Evolutionary conservation across 2,113 vertebrate genomes (phyloP), one percentile per base, ranked within the genome.

Genomic region (Peromyscus maniculatus): DNA sequence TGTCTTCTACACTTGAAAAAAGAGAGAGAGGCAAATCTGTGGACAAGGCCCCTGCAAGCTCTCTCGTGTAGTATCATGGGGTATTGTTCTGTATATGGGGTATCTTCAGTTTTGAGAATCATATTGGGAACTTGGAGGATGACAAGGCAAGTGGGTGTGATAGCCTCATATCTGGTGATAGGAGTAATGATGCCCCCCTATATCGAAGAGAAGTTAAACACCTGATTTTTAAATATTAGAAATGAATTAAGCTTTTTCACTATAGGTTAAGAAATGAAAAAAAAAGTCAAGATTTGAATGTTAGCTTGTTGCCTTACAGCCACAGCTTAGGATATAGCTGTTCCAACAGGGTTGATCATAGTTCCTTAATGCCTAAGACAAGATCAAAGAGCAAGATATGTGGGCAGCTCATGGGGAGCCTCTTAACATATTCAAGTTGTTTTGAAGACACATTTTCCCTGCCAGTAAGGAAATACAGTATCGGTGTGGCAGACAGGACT

Each of bases 361-460:
- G 43, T 43, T 74, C 39, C 4, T 75, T 15, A 16, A 21, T 62
- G 36, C n/a, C 16, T 62, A 75, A 79, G 28, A 36, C 2, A n/a
- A 4, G 46, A 78, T 75, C 87, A 90, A 92, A 90, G 39, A 79
- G 6, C 39, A 87, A 95, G 62, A 43, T 33, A 15, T 49, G n/a
- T 39, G n/a, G 43, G 46, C 55, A 28, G 24, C 39, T 86, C 39
- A 3, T 67, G 5, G 43, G 84, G 66, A 94, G 49, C 7, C 43
- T 80, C 69, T 75, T 19, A 8, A 80, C 36, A 94, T 4, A 92
- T 33, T 59, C 11, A 26, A 62, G 7, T 83, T 69, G 46, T 91
- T 94, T 82, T 59, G 57, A 96, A 93, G 39, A 57, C 72, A 16
- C 88, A 49, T n/a, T 77, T 75, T 93, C 92, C 52, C n/a, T 52